Evolutionary conservation across 2,888 invertebrate species (phyloP).

Genomic region (Cordilura impudica): DNA sequence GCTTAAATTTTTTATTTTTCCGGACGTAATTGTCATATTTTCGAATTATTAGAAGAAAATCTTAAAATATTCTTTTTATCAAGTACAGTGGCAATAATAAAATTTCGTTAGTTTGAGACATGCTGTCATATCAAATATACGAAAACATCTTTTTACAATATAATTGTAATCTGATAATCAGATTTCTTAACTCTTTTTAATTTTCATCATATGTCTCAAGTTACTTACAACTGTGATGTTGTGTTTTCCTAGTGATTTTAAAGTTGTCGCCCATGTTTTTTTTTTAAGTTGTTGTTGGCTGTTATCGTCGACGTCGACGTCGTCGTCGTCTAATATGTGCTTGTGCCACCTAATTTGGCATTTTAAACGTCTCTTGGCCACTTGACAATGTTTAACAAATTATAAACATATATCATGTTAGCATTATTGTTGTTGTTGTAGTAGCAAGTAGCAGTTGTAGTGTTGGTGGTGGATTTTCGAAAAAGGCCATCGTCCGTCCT

Average conservation of each 20-base stretch:
- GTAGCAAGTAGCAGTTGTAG: neutral
- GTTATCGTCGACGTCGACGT: slow-evolving; percentile 5
- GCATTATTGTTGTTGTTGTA: neutral
- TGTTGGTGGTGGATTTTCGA: neutral
- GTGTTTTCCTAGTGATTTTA: slow-evolving; percentile 12
- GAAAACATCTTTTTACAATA: too few species aligned
- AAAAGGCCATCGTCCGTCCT: slow-evolving; percentile 6
- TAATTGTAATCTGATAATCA: too few species aligned
- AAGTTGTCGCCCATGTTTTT: slow-evolving; percentile 47
- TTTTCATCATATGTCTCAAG: slow-evolving; percentile 9
- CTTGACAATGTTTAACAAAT: slow-evolving; percentile 64
- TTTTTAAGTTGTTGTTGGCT: neutral
- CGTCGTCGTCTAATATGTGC: slow-evolving; percentile 45
- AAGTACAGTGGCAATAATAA: too few species aligned
- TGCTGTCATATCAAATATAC: too few species aligned
- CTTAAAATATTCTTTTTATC: too few species aligned
- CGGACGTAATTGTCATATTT: too few species aligned
- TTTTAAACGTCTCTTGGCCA: slow-evolving; percentile 49
- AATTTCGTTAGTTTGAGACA: too few species aligned
- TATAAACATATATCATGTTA: slow-evolving; percentile 56
- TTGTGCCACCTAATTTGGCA: slow-evolving; percentile 65
- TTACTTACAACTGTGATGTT: slow-evolving; percentile 31
- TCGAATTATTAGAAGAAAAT: too few species aligned
- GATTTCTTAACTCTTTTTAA: slow-evolving; percentile 8
- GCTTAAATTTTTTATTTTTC: too few species aligned